Base-by-base conservation (phyloP, 1,140 invertebrate genomes). In the Lordiphosa stackelbergi region DNA sequence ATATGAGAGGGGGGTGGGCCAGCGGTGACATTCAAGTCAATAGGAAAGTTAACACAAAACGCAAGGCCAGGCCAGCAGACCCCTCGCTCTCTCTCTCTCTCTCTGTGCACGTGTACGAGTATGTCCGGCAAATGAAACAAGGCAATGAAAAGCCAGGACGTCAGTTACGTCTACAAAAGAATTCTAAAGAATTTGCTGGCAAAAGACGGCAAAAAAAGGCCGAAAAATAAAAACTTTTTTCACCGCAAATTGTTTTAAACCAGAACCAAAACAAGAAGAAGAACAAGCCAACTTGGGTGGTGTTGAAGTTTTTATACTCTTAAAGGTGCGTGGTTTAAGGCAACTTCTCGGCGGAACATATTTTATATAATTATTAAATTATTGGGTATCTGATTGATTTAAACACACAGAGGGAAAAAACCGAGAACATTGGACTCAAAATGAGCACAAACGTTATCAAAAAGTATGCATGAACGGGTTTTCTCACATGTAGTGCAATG, bases 191-290 rank as follows among this genome's bases (percentile, higher is more conserved):
- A 69, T 59, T 49, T 11, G 8, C 28, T 31, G 28, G 28, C 35
- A 24, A 24, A 31, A 35, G 16, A 8, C 61, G 42, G 35, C 28
- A 51, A 34, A 53, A 51, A 37, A 51, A 48, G 52, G 38, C n/a
- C 31, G 56, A 48, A 41, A 43, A 28, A 36, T 9, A 45, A 2
- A 38, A 7, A 28, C 10, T 72, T 65, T 53, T 28, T 40, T 70
- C 41, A 69, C 64, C 64, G 57, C 77, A 81, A 77, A 83, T 83
- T 83, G 64, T 81, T 81, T 81, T 59, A 65, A 83, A 41, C 51
- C 58, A 57, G 52, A 43, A 48, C 38, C 60, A 58, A 68, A 69
- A 66, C 69, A 37, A 49, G 35, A 56, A 42, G 34, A 47, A 60
- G 41, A 51, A 48, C 11, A 36, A 36, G 22, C 31, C 37, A 34